Evolutionary conservation across 2,113 vertebrate species (phyloP).

Genomic region (Cyphomyrus discorhynchus): DNA sequence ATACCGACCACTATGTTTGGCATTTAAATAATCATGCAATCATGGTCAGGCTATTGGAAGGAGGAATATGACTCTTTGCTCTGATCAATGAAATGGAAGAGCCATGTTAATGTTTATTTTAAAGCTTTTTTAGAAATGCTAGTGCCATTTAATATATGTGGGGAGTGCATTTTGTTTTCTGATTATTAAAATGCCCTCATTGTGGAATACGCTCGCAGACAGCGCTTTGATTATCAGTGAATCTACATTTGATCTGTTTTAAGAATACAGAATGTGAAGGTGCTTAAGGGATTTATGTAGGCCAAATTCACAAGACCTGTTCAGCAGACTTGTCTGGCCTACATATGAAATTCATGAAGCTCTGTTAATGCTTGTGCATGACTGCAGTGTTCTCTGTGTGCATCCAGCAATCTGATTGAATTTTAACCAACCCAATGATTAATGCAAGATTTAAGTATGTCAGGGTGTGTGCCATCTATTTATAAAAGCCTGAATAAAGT

Average conservation of each 20-base stretch:
- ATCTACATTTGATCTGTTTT: background rate
- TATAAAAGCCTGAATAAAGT: background rate
- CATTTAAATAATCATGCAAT: background rate
- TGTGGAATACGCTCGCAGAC: background rate
- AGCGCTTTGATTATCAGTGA: background rate
- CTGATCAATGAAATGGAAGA: background rate
- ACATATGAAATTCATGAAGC: slow-evolving; percentile 3
- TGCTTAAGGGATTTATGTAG: background rate
- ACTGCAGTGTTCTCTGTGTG: background rate
- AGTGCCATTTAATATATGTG: background rate
- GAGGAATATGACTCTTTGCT: background rate
- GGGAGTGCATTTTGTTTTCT: background rate
- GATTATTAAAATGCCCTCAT: background rate
- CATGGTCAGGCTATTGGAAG: background rate
- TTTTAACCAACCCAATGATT: background rate
- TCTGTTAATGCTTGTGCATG: background rate
- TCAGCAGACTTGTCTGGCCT: background rate
- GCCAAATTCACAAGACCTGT: background rate
- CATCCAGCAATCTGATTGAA: background rate
- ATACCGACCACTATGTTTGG: background rate
- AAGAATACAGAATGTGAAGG: background rate
- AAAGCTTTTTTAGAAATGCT: background rate
- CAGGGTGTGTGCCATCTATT: slow-evolving; percentile 16
- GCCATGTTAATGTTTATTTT: background rate
- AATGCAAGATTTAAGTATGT: slow-evolving; percentile 8